Percentiles rank a stretch among this genome's conserved stretches.
These are phyloP conservation scores for Minunthozetes semirufus DNA, from an alignment of 2,888 invertebrate genomes.

Conservation along the genomic window DNA sequence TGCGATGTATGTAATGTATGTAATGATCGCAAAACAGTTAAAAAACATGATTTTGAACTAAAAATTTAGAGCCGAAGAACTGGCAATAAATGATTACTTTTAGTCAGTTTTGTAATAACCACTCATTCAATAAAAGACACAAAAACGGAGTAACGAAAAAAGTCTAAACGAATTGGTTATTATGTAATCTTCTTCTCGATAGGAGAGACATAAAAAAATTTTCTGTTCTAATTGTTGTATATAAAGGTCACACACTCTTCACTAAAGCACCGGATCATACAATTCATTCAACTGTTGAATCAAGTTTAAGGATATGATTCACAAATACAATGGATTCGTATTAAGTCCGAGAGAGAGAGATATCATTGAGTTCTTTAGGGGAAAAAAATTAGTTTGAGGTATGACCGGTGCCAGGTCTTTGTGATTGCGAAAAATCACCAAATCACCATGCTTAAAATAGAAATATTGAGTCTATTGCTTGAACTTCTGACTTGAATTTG, in stretches of 20 bases:
- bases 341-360: not conserved
- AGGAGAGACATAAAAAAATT: conserved; percentile 23
- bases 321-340: not conserved
- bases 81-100: not conserved
- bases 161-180: not conserved
- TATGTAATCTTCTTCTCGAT: not conserved
- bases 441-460: too few species aligned
- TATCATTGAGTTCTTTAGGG: too few species aligned
- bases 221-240: conserved; percentile 25
- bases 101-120: not conserved
- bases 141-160: not conserved
- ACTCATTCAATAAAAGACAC: not conserved
- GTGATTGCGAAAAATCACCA: too few species aligned
- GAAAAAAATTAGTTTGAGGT: too few species aligned
- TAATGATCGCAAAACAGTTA: not conserved
- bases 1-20: not conserved
- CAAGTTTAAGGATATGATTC: conserved; percentile 36
- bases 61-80: not conserved
- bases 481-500: too few species aligned
- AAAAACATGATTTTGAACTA: not conserved
- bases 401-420: too few species aligned
- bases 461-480: too few species aligned
- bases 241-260: not conserved
- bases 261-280: not conserved
- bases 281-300: conserved; percentile 32